phyloP scores from a whole-genome alignment of 2,888 invertebrate genomes.

The Hemaris fuciformis region DNA sequence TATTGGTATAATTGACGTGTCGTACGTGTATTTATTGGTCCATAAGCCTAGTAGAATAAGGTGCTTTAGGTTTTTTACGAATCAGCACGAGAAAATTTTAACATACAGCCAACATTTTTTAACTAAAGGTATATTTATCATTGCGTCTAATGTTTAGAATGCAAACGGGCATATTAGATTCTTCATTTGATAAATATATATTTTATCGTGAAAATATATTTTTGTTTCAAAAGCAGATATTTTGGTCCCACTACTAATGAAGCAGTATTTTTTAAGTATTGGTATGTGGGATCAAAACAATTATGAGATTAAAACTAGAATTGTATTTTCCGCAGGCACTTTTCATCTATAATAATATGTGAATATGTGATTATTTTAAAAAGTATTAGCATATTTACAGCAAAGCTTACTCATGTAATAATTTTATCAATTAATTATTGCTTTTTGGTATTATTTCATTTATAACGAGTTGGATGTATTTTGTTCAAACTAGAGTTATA shows the following conservation, averaged over 20 bases:
- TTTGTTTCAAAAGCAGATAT: not conserved
- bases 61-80: not conserved
- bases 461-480: slow-evolving; percentile 16
- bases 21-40: slow-evolving; percentile 62
- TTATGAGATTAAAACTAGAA: not conserved
- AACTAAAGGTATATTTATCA: too few species aligned
- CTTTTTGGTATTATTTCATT: slow-evolving; percentile 48
- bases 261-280: too few species aligned
- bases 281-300: not conserved
- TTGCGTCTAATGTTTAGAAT: too few species aligned
- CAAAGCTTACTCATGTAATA: not conserved
- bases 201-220: too few species aligned
- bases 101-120: not conserved
- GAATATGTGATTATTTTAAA: not conserved
- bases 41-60: slow-evolving; percentile 35
- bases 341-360: not conserved
- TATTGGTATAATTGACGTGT: slow-evolving; percentile 67
- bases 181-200: not conserved
- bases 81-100: not conserved
- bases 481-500: not conserved
- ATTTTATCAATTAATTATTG: slow-evolving; percentile 30
- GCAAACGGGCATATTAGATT: too few species aligned
- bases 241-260: not conserved
- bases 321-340: not conserved
- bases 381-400: not conserved